These are phyloP conservation scores for Mamestra configurata DNA, from an alignment of 1,140 invertebrate species.

Conservation along the genomic window DNA sequence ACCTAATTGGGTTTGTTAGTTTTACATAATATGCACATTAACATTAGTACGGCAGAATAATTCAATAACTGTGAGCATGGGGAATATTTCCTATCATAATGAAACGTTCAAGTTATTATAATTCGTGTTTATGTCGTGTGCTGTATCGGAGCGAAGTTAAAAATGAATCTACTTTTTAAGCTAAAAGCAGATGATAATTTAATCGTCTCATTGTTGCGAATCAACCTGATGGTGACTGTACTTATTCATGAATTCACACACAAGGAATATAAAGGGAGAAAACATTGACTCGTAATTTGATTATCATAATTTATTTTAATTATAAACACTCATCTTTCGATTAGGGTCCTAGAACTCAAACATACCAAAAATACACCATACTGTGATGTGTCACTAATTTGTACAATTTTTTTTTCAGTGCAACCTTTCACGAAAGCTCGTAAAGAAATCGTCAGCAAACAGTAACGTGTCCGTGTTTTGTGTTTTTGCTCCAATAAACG, in stretches of 20 bases:
- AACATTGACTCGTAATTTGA: not conserved
- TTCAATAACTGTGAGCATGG: constrained; percentile 29
- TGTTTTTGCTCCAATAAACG: constrained; percentile 79
- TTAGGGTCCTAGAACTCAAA: not conserved
- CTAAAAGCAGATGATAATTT: not conserved
- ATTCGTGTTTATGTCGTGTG: constrained; percentile 10
- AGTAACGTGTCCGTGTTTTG: constrained; percentile 60
- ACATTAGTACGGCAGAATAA: constrained; percentile 13
- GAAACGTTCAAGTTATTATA: not conserved
- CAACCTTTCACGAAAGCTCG: constrained; percentile 65
- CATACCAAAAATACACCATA: not conserved
- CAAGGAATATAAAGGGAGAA: not conserved
- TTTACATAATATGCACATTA: constrained; percentile 46
- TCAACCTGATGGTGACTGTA: not conserved
- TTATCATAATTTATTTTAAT: not conserved
- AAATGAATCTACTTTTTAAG: not conserved
- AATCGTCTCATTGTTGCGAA: not conserved
- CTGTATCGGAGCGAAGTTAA: not conserved
- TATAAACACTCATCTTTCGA: not conserved
- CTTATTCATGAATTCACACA: not conserved
- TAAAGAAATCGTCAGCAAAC: constrained; percentile 73
- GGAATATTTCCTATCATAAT: constrained; percentile 14
- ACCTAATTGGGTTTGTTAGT: constrained; percentile 34
- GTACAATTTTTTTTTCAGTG: not conserved
- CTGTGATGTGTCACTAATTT: constrained; percentile 29